Percentiles rank a stretch among this genome's conserved stretches.
phyloP scores from a whole-genome alignment of 1,140 invertebrate genomes.

The Zelostemma sp. region DNA sequence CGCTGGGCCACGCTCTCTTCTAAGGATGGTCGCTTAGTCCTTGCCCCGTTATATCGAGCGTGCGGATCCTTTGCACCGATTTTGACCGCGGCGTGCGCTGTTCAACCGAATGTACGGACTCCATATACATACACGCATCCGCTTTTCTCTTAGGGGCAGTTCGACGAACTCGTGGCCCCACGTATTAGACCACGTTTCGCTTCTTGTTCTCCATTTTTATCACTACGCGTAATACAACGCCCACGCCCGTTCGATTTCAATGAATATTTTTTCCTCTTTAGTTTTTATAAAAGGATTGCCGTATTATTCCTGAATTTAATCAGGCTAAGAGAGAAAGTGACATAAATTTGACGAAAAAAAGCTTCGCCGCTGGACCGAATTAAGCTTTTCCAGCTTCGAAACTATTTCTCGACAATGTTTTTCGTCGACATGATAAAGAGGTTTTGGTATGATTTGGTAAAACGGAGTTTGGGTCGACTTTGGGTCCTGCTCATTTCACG shows the following conservation, averaged over 20 bases:
- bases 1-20: slow-evolving; percentile 29
- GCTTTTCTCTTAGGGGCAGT: slow-evolving; percentile 22
- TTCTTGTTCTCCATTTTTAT: slow-evolving; percentile 26
- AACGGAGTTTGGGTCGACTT: no score
- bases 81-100: slow-evolving; percentile 19
- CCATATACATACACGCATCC: slow-evolving; percentile 16
- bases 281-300: not conserved
- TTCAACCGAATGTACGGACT: slow-evolving; percentile 33
- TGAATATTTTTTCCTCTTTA: slow-evolving; percentile 10
- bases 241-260: not conserved
- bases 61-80: slow-evolving; percentile 39
- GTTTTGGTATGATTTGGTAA: no score
- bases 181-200: slow-evolving; percentile 24
- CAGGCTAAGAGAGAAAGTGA: not conserved
- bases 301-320: not conserved
- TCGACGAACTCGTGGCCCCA: slow-evolving; percentile 30
- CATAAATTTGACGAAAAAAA: no score
- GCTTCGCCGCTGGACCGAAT: no score
- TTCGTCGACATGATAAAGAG: no score
- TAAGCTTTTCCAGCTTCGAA: no score
- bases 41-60: slow-evolving; percentile 40
- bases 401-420: no score
- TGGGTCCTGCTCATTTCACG: no score
- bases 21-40: slow-evolving; percentile 37
- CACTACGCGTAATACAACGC: slow-evolving; percentile 6